Conservation (phyloP, 2,797 vertebrate genomes). For the Coendou prehensilis region DNA sequence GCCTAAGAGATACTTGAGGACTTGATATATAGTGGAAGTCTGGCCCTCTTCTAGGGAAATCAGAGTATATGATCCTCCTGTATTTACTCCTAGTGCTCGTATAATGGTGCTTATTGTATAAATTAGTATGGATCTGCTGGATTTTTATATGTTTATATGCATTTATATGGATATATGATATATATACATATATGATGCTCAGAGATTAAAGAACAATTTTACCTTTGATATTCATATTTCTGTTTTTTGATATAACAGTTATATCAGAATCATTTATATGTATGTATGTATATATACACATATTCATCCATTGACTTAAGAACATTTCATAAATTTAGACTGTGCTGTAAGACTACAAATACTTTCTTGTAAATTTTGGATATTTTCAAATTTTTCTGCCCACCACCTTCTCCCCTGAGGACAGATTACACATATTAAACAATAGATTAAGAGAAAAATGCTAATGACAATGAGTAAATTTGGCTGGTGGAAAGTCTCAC, state of each 20-base stretch:
- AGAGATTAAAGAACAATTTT: slow-evolving; percentile 11
- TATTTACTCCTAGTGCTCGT: slow-evolving; percentile 4
- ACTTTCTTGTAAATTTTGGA: slow-evolving; percentile 21
- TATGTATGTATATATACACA: not conserved
- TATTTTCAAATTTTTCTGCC: not conserved
- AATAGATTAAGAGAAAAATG: not conserved
- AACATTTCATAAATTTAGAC: slow-evolving; percentile 49
- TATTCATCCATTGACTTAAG: slow-evolving; percentile 37
- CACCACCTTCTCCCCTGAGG: not conserved
- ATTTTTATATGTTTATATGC: not conserved
- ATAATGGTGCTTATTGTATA: not conserved
- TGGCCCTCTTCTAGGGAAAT: slow-evolving; percentile 1
- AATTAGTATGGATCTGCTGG: not conserved
- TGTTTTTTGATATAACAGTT: not conserved
- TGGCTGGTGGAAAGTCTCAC: not conserved
- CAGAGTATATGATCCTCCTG: not conserved
- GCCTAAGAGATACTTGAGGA: not conserved
- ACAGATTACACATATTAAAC: slow-evolving; percentile 34
- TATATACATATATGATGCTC: not conserved
- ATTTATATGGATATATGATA: not conserved
- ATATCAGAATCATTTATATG: not conserved
- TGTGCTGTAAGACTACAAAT: not conserved
- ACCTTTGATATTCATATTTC: slow-evolving; percentile 34
- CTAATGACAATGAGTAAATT: not conserved
- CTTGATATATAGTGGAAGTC: slow-evolving; percentile 41